A percentile compares a stretch with the other conserved stretches of the same genome.
Evolutionary conservation across 2,797 vertebrate genomes (phyloP).

Genomic region (Parotocinclus haroldoi): DNA sequence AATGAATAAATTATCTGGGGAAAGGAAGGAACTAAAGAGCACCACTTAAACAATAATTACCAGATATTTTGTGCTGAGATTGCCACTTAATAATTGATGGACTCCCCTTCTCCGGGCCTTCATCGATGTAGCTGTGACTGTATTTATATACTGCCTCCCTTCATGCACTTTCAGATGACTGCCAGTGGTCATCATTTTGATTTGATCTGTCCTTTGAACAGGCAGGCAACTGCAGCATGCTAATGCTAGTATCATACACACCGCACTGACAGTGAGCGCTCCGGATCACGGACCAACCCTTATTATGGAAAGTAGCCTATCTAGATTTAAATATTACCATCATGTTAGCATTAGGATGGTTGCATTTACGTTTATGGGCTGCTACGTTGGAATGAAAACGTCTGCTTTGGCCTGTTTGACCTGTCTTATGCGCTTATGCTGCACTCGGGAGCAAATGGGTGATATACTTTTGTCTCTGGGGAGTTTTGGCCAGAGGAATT

Average conservation of each 20-base stretch:
- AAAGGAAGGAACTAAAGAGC: conserved; percentile 58
- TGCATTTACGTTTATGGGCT: conserved; percentile 45
- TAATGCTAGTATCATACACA: conserved; percentile 20
- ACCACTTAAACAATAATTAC: conserved; percentile 80
- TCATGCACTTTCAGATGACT: conserved; percentile 25
- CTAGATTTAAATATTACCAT: conserved; percentile 23
- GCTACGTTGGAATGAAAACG: conserved; percentile 19
- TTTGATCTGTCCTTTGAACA: conserved; percentile 41
- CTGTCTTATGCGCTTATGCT: conserved; percentile 37
- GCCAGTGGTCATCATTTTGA: conserved; percentile 28
- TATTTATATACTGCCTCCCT: conserved; percentile 39
- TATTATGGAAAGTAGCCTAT: conserved; percentile 32
- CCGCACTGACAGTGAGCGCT: conserved; percentile 1
- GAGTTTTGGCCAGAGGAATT: conserved; percentile 41
- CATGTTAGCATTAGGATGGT: conserved; percentile 31
- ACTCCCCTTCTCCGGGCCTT: conserved; percentile 47
- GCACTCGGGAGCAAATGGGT: conserved; percentile 37
- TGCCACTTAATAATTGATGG: conserved; percentile 78
- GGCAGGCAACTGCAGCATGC: conserved; percentile 30
- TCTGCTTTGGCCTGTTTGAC: conserved; percentile 29
- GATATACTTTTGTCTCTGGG: conserved; percentile 37
- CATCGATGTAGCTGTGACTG: conserved; percentile 32
- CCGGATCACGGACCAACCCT: conserved; percentile 5
- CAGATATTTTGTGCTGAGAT: conserved; percentile 64
- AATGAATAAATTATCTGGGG: conserved; percentile 68